Evolutionary conservation across 2,797 vertebrate species (phyloP), one percentile per base, ranked within the genome.

Genomic region (Mormyrops attenuatus): DNA sequence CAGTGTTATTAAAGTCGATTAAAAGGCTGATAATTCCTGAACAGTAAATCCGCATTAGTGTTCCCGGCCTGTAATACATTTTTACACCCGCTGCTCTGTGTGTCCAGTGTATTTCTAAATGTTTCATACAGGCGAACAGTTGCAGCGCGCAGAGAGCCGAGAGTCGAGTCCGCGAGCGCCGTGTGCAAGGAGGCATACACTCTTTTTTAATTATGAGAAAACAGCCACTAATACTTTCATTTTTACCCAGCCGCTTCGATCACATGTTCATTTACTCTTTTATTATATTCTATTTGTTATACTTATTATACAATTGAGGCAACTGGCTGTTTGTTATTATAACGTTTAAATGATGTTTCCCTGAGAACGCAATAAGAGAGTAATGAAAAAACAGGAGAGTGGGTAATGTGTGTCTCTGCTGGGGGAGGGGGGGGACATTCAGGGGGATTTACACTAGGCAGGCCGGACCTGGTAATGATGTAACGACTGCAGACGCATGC

Each of bases 271-370:
- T 90, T 92, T 20, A 85, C 87, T 88, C 89, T 91, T 87, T 87
- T 91, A 87, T 73, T 38, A 89, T 91, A 90, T 91, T 90, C 63
- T 90, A 90, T 92, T 92, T 91, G 90, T 92, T 91, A 89, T 90
- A 89, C 91, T 92, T 91, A 90, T 92, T 91, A 89, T 69, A 90
- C 88, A 88, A 88, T 91, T 91, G 87, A 93, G 89, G 89, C 69
- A 49, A 88, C 84, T 82, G 84, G 87, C 87, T 90, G 91, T 89
- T 89, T 88, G 57, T 88, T 91, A 90, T 90, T 91, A 89, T 90
- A 89, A 89, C 85, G 88, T 90, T 89, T 93, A 91, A 91, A 91
- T 92, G 87, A 87, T 91, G 90, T 91, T 91, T 90, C 88, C 22
- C 86, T 41, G 86, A 66, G 88, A 88, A 88, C 57, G 73, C 69